Evolutionary conservation across 2,888 invertebrate species (phyloP), one percentile per base, ranked within the genome.

Genomic region (Synergus laeviventris): DNA sequence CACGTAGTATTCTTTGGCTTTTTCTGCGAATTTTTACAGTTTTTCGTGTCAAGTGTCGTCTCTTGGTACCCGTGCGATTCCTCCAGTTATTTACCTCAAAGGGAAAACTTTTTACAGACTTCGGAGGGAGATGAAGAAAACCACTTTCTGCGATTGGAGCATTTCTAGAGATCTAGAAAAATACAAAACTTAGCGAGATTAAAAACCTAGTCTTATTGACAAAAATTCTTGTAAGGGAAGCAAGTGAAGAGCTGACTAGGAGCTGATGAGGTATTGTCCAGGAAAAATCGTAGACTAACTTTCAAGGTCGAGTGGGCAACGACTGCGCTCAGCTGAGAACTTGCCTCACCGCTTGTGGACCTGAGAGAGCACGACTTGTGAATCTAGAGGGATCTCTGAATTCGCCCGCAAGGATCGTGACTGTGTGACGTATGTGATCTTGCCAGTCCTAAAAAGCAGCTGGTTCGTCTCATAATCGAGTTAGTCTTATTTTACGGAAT

Each of bases 261-360:
- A 49, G 24, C 14, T 49, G 49, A 36, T 31, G 31, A 39, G 42
- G 45, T 70, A 49, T 70, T 31, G 31, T 45, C 31, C 70, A 74
- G 74, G 74, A 77, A 79, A 75, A 76, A 77, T 75, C 64, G 66
- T 62, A 66, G 76, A 77, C 76, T 62, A 62, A 62, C 56, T 81
- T 79, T 81, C 84, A 86, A 86, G 86, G 85, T 83, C 85, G 84
- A 80, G 78, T 74, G 56, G 80, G 80, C 82, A 82, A 81, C 82
- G 82, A 82, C 80, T 80, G 82, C 79, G 76, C 79, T 80, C 81
- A 79, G 81, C 78, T 80, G 81, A 78, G 76, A 79, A 81, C 78
- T 75, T 80, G 80, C 78, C 80, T 80, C 76, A 76, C 78, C 77
- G 76, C 80, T 79, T 78, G 77, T 81, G 78, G 79, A 81, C 79